Evolutionary conservation across 2,888 invertebrate species (phyloP).

Genomic region (Celastrina argiolus): DNA sequence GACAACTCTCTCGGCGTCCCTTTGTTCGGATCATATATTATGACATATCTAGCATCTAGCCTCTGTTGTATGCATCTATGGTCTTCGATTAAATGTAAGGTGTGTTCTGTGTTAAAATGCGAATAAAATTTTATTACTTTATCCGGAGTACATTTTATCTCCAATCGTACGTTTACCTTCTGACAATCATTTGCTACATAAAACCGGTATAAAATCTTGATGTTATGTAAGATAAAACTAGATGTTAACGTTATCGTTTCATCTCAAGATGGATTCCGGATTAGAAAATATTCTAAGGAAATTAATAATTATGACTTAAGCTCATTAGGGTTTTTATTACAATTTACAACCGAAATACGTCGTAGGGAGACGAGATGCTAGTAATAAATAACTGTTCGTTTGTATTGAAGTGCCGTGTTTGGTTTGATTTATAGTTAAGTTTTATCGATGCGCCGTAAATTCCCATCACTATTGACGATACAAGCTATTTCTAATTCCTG

Average conservation of each 20-base stretch:
- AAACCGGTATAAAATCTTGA: slow-evolving; percentile 15
- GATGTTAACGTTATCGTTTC: slow-evolving; percentile 10
- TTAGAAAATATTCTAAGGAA: slow-evolving; percentile 16
- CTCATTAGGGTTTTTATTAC: slow-evolving; percentile 20
- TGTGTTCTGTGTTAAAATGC: background rate
- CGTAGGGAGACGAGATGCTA: background rate
- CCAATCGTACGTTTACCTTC: background rate
- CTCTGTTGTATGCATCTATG: slow-evolving; percentile 1
- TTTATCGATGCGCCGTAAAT: slow-evolving; percentile 15
- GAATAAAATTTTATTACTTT: background rate
- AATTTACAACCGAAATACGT: slow-evolving; percentile 7
- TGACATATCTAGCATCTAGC: slow-evolving; percentile 7
- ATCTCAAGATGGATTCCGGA: slow-evolving; percentile 17
- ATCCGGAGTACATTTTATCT: background rate
- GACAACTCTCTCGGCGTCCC: background rate
- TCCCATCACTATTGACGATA: slow-evolving; percentile 8
- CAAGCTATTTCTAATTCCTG: background rate
- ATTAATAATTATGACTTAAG: slow-evolving; percentile 18
- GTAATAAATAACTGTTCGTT: slow-evolving; percentile 14
- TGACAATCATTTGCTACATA: background rate
- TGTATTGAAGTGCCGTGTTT: slow-evolving; percentile 5
- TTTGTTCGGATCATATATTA: slow-evolving; percentile 5
- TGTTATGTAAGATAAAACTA: slow-evolving; percentile 6
- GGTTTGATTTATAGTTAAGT: slow-evolving; percentile 10
- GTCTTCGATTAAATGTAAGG: background rate